Percentiles rank a stretch among this genome's conserved stretches.
These are phyloP conservation scores for Hemibates koningsi DNA, from an alignment of 2,113 vertebrate species.

Conservation along the genomic window DNA sequence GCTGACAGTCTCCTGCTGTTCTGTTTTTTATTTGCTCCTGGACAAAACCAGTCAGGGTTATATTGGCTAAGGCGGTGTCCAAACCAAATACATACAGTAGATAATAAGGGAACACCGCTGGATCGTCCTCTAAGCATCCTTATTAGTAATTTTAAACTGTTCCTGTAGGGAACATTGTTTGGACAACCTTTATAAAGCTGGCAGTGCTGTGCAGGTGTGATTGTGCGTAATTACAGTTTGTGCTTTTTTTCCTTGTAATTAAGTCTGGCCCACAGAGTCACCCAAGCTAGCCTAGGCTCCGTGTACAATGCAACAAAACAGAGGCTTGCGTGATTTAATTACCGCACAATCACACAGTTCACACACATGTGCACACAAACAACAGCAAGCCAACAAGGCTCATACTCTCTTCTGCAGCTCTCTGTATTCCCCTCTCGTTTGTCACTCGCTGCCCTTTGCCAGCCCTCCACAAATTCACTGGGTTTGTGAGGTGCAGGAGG, in stretches of 20 bases:
- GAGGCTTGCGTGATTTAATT: slow-evolving; percentile 47
- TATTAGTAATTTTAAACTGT: background rate
- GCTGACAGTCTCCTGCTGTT: background rate
- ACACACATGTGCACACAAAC: background rate
- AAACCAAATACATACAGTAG: background rate
- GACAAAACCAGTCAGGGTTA: slow-evolving; percentile 16
- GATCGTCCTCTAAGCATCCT: background rate
- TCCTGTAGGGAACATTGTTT: slow-evolving; percentile 17
- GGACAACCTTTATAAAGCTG: background rate
- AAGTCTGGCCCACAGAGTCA: slow-evolving; percentile 30
- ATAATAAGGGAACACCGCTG: slow-evolving; percentile 7
- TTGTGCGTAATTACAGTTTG: slow-evolving; percentile 48
- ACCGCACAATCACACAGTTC: slow-evolving; percentile 7
- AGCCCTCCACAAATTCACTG: background rate
- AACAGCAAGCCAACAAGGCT: background rate
- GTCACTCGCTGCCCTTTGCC: slow-evolving; percentile 14
- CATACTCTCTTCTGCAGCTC: background rate
- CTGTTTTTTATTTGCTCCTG: slow-evolving; percentile 18
- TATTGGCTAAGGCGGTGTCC: background rate
- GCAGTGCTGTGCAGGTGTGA: slow-evolving; percentile 30
- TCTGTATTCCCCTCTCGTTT: slow-evolving; percentile 13
- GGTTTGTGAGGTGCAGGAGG: background rate
- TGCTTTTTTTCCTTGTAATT: slow-evolving; percentile 45
- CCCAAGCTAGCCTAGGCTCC: background rate
- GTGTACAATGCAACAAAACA: slow-evolving; percentile 20